Evolutionary conservation across 2,888 invertebrate species (phyloP).

Genomic region (Amphimallon solstitiale): DNA sequence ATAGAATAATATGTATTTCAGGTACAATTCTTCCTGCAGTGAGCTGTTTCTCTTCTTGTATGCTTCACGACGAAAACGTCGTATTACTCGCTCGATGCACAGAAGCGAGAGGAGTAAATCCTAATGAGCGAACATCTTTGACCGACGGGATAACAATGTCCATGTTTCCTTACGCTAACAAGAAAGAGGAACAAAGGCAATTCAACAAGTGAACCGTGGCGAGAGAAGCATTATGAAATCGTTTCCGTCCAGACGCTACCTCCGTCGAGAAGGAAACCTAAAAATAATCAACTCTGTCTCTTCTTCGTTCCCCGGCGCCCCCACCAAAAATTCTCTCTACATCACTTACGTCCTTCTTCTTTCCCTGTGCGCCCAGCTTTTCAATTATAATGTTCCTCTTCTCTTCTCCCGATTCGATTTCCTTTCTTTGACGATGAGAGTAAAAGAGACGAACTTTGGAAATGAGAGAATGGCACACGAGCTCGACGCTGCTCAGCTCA

Average conservation of each 20-base stretch:
- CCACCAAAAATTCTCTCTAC: neutral
- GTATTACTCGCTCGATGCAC: conserved; percentile 1
- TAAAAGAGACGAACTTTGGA: no score
- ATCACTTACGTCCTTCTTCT: neutral
- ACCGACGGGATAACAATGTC: conserved; percentile 39
- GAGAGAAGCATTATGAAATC: conserved; percentile 44
- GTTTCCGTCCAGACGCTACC: conserved; percentile 41
- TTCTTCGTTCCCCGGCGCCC: no score
- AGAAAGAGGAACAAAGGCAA: conserved; percentile 45
- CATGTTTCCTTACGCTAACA: conserved; percentile 38
- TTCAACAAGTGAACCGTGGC: conserved; percentile 48
- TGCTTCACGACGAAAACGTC: no score
- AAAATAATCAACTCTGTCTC: conserved; percentile 29
- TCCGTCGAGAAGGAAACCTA: conserved; percentile 24
- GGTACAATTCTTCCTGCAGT: no score
- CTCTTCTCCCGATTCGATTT: no score
- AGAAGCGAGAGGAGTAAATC: conserved; percentile 22
- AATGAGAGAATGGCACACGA: no score
- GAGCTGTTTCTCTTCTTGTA: no score
- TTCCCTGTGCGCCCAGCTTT: neutral
- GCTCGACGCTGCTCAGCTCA: no score
- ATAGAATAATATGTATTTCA: no score
- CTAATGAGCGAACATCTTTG: conserved; percentile 40
- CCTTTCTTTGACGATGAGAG: no score
- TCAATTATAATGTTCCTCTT: no score